These are phyloP conservation scores for Pungitius pungitius DNA, from an alignment of 2,113 vertebrate genomes.

Conservation along the genomic window DNA sequence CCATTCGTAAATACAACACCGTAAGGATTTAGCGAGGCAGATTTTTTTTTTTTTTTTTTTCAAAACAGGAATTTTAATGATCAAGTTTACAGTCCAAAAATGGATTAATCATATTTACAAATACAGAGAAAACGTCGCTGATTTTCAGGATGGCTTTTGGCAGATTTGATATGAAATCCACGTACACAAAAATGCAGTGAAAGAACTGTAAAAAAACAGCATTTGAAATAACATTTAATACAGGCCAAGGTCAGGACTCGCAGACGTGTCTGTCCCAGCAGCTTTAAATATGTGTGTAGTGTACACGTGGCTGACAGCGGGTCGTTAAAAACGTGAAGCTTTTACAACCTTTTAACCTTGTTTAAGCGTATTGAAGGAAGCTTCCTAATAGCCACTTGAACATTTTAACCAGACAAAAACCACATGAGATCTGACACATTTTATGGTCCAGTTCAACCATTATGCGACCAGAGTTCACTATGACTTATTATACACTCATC, in stretches of 20 bases:
- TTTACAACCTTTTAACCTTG: constrained; percentile 64
- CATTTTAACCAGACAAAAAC: constrained; percentile 71
- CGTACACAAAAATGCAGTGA: background rate
- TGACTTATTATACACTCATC: background rate
- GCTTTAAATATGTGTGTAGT: constrained; percentile 30
- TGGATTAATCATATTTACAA: constrained; percentile 7
- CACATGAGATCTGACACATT: constrained; percentile 43
- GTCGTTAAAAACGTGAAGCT: constrained; percentile 65
- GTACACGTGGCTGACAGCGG: constrained; percentile 45
- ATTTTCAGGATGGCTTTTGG: background rate
- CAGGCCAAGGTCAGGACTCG: constrained; percentile 57
- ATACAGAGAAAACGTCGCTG: background rate
- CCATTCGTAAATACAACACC: background rate
- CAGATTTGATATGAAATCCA: background rate
- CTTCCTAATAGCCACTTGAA: constrained; percentile 73
- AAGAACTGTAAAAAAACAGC: background rate
- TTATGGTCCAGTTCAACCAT: constrained; percentile 3
- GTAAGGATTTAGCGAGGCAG: background rate
- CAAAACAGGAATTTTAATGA: background rate
- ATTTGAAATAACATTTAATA: constrained; percentile 6
- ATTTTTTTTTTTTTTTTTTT: background rate
- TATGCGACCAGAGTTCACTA: background rate
- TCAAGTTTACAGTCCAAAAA: constrained; percentile 7
- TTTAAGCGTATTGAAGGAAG: constrained; percentile 70
- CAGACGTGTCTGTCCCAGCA: constrained; percentile 8